Conservation (phyloP, 1,140 invertebrate genomes). For the Drosophila kurseongensis region DNA sequence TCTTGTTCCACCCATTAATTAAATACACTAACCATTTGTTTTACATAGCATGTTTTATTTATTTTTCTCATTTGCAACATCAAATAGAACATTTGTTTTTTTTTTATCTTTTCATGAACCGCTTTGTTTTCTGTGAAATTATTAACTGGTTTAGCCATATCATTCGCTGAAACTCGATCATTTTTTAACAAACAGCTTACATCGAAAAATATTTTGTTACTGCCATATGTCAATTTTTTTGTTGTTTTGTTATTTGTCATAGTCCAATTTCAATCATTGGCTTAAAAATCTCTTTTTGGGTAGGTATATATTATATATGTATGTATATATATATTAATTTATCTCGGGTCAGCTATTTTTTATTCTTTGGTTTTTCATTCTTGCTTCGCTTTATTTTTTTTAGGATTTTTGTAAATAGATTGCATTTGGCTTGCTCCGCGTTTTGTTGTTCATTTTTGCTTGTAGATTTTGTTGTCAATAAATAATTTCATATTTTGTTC, state of each 20-base stretch:
- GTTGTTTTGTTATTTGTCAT: conserved; percentile 1
- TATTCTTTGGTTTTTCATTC: conserved; percentile 12
- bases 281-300: conserved; percentile 5
- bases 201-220: conserved; percentile 77
- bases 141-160: conserved; percentile 48
- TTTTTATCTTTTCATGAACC: conserved; percentile 40
- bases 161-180: conserved; percentile 4
- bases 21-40: conserved; percentile 13
- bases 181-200: conserved; percentile 73
- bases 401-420: conserved; percentile 67
- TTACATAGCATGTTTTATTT: conserved; percentile 59
- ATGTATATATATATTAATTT: conserved; percentile 5
- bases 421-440: conserved; percentile 57
- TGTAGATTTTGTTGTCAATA: conserved; percentile 63
- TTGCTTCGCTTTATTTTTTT: conserved; percentile 12
- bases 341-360: not conserved
- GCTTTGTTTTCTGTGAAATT: conserved; percentile 25
- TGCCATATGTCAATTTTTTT: conserved; percentile 22
- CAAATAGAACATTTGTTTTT: conserved; percentile 73
- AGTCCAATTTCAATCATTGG: conserved; percentile 12
- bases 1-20: conserved; percentile 1
- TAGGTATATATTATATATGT: conserved; percentile 2
- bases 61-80: conserved; percentile 74
- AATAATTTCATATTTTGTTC: conserved; percentile 49
- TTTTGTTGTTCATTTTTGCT: conserved; percentile 29